A percentile compares a stretch with the other conserved stretches of the same genome.
Evolutionary conservation across 2,113 vertebrate genomes (phyloP).

Genomic region (Sphyrna mokarran): DNA sequence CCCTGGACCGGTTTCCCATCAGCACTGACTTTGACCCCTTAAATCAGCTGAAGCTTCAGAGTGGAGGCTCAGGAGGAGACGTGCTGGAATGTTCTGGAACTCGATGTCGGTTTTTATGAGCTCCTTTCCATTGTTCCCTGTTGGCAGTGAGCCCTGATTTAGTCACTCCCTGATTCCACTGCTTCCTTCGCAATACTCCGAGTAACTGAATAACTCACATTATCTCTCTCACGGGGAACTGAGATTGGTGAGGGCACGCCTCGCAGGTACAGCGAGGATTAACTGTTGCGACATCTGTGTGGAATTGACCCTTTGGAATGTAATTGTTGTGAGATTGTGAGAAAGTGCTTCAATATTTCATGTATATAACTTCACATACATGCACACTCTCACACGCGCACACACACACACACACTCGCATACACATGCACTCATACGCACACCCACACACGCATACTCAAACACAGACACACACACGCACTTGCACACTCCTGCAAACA

Average conservation of each 20-base stretch:
- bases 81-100: neutral
- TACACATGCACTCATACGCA: neutral
- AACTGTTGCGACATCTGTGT: neutral
- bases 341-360: neutral
- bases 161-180: neutral
- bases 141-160: neutral
- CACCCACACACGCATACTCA: neutral
- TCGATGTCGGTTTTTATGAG: neutral
- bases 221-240: neutral
- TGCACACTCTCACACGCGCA: neutral
- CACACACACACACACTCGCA: neutral
- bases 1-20: neutral
- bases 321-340: neutral
- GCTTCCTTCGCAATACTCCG: neutral
- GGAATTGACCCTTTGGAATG: neutral
- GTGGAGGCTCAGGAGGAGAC: neutral
- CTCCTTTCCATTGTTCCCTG: neutral
- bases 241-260: neutral
- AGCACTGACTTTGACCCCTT: neutral
- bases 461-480: neutral
- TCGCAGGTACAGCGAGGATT: neutral
- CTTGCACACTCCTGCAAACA: too few relatives aligned
- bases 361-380: too few relatives aligned
- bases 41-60: neutral
- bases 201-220: neutral